These are phyloP conservation scores for Junonia oenone DNA, from an alignment of 2,888 invertebrate genomes.

Conservation along the genomic window DNA sequence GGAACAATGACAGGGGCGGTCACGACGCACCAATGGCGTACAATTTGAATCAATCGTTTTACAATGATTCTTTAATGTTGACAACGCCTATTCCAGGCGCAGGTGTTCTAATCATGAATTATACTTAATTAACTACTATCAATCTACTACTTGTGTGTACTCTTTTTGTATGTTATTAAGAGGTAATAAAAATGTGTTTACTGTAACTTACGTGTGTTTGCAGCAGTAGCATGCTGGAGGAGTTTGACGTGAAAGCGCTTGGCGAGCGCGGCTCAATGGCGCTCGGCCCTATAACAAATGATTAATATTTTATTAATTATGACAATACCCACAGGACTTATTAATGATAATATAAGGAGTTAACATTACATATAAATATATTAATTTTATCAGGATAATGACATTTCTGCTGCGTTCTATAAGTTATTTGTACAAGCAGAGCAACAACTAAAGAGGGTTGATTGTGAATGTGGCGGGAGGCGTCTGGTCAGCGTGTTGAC, in stretches of 20 bases:
- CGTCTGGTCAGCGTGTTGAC: conserved; percentile 51
- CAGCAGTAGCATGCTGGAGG: conserved; percentile 95
- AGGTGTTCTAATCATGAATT: conserved; percentile 46
- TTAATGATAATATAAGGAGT: neutral
- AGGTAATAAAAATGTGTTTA: no score
- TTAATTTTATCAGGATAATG: conserved; percentile 12
- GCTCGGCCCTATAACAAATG: conserved; percentile 75
- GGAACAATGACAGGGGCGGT: conserved; percentile 59
- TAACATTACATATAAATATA: conserved; percentile 21
- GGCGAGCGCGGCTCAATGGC: conserved; percentile 78
- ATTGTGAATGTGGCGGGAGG: conserved; percentile 49
- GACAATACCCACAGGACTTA: conserved; percentile 35
- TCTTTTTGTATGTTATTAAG: no score
- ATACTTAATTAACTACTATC: neutral
- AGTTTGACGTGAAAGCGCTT: conserved; percentile 77
- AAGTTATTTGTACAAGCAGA: conserved; percentile 13
- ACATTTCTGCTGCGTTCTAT: conserved; percentile 1
- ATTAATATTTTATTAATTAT: conserved; percentile 25
- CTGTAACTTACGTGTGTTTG: conserved; percentile 95
- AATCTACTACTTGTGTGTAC: no score
- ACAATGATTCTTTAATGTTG: conserved; percentile 32
- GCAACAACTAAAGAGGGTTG: conserved; percentile 32
- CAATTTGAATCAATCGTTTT: conserved; percentile 36
- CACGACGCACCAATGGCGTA: conserved; percentile 56
- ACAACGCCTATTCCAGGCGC: conserved; percentile 40